Evolutionary conservation across 2,113 vertebrate genomes (phyloP).

Genomic region (Acinonyx jubatus): DNA sequence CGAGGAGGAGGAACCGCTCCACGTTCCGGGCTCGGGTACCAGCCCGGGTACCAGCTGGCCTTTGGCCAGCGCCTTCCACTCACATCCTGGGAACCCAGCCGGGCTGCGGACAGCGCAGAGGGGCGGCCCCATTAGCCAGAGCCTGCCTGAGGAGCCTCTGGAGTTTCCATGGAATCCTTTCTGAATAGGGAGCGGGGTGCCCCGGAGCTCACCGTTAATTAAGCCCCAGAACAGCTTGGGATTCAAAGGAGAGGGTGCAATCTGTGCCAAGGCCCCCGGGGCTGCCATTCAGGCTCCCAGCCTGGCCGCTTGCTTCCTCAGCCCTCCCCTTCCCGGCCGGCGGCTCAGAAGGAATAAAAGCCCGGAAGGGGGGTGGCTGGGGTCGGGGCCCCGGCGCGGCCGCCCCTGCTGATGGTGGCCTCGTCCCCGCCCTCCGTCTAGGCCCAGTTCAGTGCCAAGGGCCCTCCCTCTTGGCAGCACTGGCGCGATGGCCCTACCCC

Average conservation of each 20-base stretch:
- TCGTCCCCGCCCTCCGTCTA: neutral
- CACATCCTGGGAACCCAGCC: neutral
- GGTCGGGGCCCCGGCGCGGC: neutral
- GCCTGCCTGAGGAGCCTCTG: neutral
- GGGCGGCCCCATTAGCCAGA: neutral
- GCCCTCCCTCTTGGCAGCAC: neutral
- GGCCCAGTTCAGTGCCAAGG: neutral
- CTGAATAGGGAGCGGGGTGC: neutral
- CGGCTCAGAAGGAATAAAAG: neutral
- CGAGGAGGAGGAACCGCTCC: neutral
- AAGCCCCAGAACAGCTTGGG: constrained; percentile 41
- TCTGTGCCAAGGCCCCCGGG: neutral
- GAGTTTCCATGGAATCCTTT: constrained; percentile 64
- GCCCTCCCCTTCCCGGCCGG: neutral
- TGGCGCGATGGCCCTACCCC: too few species aligned
- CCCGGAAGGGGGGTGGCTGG: neutral
- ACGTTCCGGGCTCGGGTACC: neutral
- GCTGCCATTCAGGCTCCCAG: neutral
- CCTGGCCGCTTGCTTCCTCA: neutral
- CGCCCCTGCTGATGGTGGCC: neutral
- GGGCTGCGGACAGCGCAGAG: neutral
- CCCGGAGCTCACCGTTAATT: constrained; percentile 19
- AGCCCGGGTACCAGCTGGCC: too few species aligned
- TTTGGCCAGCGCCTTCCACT: neutral
- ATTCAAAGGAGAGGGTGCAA: neutral